Conservation (phyloP, 2,113 vertebrate genomes). For the Ictalurus punctatus region DNA sequence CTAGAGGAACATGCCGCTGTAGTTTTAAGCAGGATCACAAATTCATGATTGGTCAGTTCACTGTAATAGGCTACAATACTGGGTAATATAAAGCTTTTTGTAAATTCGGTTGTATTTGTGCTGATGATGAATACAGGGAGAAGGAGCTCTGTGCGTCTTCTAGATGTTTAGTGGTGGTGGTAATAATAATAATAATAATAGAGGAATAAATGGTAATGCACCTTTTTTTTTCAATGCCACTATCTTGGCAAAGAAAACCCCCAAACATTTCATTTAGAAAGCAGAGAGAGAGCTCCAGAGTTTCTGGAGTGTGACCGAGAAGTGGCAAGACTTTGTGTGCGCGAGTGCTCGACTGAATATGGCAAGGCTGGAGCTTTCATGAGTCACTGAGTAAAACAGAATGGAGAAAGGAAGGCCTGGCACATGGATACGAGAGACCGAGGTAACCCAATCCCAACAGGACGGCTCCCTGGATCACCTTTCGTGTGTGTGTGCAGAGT, state of each 20-base stretch:
- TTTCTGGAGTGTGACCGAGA: neutral
- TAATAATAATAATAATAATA: neutral
- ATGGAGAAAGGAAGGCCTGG: constrained; percentile 38
- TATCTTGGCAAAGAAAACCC: neutral
- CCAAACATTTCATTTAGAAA: neutral
- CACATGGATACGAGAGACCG: constrained; percentile 23
- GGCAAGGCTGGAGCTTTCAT: constrained; percentile 49
- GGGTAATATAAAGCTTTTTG: neutral
- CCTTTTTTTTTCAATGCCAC: neutral
- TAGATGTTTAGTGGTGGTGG: neutral
- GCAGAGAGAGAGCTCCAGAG: neutral
- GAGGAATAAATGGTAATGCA: neutral
- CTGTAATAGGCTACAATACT: neutral
- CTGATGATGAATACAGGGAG: neutral
- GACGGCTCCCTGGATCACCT: constrained; percentile 54
- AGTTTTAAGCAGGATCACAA: neutral
- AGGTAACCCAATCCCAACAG: constrained; percentile 58
- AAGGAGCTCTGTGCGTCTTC: neutral
- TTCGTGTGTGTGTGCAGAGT: constrained; percentile 43
- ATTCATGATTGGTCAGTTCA: neutral
- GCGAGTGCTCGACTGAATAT: constrained; percentile 3
- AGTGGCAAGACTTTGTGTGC: neutral
- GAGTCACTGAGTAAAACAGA: constrained; percentile 25
- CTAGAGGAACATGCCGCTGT: neutral
- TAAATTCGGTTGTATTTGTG: neutral